These are phyloP conservation scores for Microcebus tavaratra DNA, from an alignment of 2,113 vertebrate genomes.

Conservation along the genomic window DNA sequence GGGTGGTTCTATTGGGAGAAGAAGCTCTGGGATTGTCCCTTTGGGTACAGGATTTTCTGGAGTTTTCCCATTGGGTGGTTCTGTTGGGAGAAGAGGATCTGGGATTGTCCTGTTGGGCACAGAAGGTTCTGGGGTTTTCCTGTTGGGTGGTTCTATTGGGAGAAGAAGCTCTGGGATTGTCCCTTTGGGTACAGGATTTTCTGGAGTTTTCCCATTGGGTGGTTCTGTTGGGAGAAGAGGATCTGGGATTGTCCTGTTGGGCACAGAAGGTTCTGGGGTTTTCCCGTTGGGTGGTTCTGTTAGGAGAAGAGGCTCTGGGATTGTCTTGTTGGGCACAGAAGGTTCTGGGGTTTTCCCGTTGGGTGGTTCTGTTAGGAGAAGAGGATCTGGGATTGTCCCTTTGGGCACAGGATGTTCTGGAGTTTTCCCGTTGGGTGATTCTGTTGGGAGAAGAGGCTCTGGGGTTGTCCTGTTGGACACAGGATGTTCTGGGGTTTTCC, in stretches of 20 bases:
- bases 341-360: too few species aligned
- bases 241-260: conserved; percentile 59
- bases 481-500: too few species aligned
- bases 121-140: neutral
- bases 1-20: too few species aligned
- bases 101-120: neutral
- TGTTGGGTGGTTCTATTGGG: neutral
- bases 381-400: too few species aligned
- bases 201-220: neutral
- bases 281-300: neutral
- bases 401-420: too few species aligned
- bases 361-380: too few species aligned
- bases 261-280: rapidly evolving
- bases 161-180: conserved; percentile 59
- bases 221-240: conserved; percentile 44
- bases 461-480: too few species aligned
- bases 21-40: neutral
- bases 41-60: neutral
- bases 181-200: neutral
- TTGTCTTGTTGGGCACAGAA: too few species aligned
- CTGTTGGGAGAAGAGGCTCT: too few species aligned
- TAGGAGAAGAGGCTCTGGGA: too few species aligned
- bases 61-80: rapidly evolving
- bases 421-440: too few species aligned
- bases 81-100: conserved; percentile 59